Percentiles rank a stretch among this genome's conserved stretches.
These are phyloP conservation scores for Microctonus hyperodae DNA, from an alignment of 2,888 invertebrate genomes.

Conservation along the genomic window DNA sequence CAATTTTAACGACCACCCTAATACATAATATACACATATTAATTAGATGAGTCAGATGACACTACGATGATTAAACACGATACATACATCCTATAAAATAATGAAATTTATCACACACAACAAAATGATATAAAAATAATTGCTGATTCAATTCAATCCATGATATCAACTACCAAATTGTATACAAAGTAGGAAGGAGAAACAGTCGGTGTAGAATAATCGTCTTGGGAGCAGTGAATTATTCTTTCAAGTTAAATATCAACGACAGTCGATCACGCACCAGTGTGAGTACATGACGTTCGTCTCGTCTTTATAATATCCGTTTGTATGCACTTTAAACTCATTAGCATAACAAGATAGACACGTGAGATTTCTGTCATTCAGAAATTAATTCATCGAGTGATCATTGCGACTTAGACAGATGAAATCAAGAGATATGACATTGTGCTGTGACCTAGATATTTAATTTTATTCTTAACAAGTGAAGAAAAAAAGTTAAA, in stretches of 20 bases:
- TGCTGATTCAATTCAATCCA: not conserved
- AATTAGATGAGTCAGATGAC: too few relatives aligned
- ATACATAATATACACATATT: too few relatives aligned
- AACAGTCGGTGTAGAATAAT: not conserved
- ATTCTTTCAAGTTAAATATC: slow-evolving; percentile 27
- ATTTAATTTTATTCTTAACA: not conserved
- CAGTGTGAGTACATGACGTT: slow-evolving; percentile 40
- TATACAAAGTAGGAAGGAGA: slow-evolving; percentile 41
- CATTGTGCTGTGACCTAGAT: not conserved
- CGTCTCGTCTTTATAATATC: slow-evolving; percentile 13
- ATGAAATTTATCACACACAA: too few relatives aligned
- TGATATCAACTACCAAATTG: slow-evolving; percentile 43
- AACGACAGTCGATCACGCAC: slow-evolving; percentile 51
- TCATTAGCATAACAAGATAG: slow-evolving; percentile 27
- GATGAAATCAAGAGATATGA: not conserved
- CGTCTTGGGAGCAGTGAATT: slow-evolving; percentile 22
- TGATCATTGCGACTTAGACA: not conserved
- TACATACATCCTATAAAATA: too few relatives aligned
- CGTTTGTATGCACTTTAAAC: slow-evolving; percentile 13
- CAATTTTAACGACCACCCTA: too few relatives aligned
- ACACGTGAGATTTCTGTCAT: slow-evolving; percentile 11
- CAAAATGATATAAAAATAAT: not conserved
- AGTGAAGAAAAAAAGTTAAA: not conserved
- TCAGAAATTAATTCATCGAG: not conserved
- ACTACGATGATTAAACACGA: too few relatives aligned